Evolutionary conservation across 1,140 invertebrate species (phyloP).

Genomic region (Choristoneura fumiferana): DNA sequence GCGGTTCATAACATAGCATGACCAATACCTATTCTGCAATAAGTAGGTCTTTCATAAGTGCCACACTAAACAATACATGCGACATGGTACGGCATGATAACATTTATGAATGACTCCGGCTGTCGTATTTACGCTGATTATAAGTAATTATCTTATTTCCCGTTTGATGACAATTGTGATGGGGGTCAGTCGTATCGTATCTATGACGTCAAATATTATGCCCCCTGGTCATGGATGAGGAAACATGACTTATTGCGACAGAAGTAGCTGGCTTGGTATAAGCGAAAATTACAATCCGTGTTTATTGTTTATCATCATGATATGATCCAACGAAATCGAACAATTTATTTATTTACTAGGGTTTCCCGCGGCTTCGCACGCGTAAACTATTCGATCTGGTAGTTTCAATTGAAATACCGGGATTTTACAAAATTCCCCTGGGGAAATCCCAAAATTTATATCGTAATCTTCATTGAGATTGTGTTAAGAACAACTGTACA

Average conservation of each 20-base stretch:
- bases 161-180: constrained; percentile 5
- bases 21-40: too few species aligned
- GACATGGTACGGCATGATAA: not conserved
- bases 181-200: not conserved
- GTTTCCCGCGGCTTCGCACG: too few species aligned
- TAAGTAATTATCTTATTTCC: constrained; percentile 2
- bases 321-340: not conserved
- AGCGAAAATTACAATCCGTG: not conserved
- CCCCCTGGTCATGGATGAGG: not conserved
- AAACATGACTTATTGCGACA: not conserved
- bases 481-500: too few species aligned
- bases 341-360: too few species aligned
- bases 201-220: not conserved
- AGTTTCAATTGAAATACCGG: too few species aligned
- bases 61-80: too few species aligned
- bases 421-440: too few species aligned
- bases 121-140: constrained; percentile 1
- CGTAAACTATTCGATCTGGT: too few species aligned
- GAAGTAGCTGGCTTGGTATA: not conserved
- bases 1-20: too few species aligned
- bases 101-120: constrained; percentile 12
- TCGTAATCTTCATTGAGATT: too few species aligned
- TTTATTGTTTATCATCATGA: not conserved
- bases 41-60: too few species aligned
- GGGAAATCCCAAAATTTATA: too few species aligned